Conservation (phyloP, 2,888 invertebrate species). For the Sturmia bella region DNA sequence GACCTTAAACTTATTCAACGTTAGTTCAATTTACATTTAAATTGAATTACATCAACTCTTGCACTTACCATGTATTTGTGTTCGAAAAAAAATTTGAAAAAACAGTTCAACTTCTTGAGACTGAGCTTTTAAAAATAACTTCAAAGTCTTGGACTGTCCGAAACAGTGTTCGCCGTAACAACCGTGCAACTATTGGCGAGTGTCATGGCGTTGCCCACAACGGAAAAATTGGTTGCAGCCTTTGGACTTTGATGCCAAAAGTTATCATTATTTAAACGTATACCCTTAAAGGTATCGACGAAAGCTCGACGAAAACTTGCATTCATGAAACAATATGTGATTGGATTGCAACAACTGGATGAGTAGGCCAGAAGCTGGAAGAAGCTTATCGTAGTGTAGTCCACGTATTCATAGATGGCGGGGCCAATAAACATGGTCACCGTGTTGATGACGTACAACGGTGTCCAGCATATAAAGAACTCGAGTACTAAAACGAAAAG, state of each 20-base stretch:
- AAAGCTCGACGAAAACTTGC: conserved; percentile 92
- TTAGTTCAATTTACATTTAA: no score
- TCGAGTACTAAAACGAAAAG: conserved; percentile 93
- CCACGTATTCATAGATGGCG: conserved; percentile 87
- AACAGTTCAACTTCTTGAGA: background rate
- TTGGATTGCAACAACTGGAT: conserved; percentile 93
- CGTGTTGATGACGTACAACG: conserved; percentile 91
- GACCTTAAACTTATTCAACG: no score
- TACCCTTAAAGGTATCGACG: conserved; percentile 86
- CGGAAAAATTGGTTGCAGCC: conserved; percentile 72
- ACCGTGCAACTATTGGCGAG: conserved; percentile 77
- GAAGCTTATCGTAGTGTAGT: conserved; percentile 87
- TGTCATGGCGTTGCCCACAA: conserved; percentile 77
- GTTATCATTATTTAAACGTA: conserved; percentile 74
- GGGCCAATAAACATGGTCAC: conserved; percentile 87
- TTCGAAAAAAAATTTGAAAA: no score
- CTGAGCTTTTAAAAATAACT: conserved; percentile 17
- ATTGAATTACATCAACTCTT: no score
- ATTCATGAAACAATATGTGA: conserved; percentile 97
- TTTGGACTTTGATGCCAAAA: conserved; percentile 75
- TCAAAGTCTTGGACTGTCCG: conserved; percentile 78
- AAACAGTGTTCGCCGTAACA: conserved; percentile 75
- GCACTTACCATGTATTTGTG: no score
- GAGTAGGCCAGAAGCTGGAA: conserved; percentile 91
- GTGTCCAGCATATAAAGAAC: conserved; percentile 96